Percentiles rank a stretch among this genome's conserved stretches.
phyloP scores from a whole-genome alignment of 2,888 invertebrate genomes.

The Drosophila macrospina region DNA sequence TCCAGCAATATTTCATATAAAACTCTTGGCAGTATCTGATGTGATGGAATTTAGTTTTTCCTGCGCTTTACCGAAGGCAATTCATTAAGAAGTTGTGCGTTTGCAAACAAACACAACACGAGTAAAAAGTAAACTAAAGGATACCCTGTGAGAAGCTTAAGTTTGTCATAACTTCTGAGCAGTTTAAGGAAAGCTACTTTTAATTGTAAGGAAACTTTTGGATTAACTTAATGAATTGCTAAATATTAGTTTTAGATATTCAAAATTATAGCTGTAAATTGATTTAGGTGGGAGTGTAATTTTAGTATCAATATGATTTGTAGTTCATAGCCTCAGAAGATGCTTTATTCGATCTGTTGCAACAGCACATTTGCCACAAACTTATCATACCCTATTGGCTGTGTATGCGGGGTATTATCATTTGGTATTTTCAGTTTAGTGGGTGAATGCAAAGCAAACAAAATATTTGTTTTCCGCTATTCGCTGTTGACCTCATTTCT shows the following conservation, averaged over 20 bases:
- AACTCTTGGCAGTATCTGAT: constrained; percentile 16
- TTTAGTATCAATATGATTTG: too few relatives aligned
- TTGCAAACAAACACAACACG: constrained; percentile 4
- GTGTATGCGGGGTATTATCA: constrained; percentile 2
- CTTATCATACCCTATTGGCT: not conserved
- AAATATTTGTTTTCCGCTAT: constrained; percentile 21
- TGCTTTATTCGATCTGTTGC: not conserved
- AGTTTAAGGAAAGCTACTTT: too few relatives aligned
- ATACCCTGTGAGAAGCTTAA: not conserved
- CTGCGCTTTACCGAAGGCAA: constrained; percentile 45
- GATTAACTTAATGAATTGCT: not conserved
- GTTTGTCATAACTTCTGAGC: too few relatives aligned
- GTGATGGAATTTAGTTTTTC: constrained; percentile 25
- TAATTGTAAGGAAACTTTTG: not conserved
- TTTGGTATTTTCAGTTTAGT: not conserved
- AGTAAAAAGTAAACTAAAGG: not conserved
- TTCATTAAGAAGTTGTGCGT: constrained; percentile 25
- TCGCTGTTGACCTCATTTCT: constrained; percentile 68
- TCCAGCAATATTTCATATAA: constrained; percentile 13
- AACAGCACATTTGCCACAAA: not conserved
- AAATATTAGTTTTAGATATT: too few relatives aligned
- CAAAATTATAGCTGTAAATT: too few relatives aligned
- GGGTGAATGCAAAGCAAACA: constrained; percentile 26
- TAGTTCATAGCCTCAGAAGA: too few relatives aligned
- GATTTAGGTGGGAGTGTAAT: too few relatives aligned